Conservation (phyloP, 2,888 invertebrate species). For the Trissonchulus sp. region DNA sequence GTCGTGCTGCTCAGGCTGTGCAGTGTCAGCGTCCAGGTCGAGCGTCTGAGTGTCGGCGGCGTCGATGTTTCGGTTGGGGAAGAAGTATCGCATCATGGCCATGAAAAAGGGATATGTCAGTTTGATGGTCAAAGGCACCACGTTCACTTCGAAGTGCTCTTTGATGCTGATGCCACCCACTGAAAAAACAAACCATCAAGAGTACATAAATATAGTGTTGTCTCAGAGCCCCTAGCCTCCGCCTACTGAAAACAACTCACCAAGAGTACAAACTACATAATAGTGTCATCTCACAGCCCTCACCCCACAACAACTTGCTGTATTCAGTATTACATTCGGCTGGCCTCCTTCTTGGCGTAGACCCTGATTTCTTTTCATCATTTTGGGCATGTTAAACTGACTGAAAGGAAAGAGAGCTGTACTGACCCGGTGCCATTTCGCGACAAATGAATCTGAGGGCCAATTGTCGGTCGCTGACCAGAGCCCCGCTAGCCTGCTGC, state of each 20-base stretch:
- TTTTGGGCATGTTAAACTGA: too few relatives aligned
- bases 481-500: conserved; percentile 68
- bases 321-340: too few relatives aligned
- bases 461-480: conserved; percentile 83
- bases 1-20: too few relatives aligned
- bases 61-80: conserved; percentile 80
- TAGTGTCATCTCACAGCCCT: too few relatives aligned
- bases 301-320: too few relatives aligned
- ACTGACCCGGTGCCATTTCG: conserved; percentile 68
- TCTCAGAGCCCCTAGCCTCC: too few relatives aligned
- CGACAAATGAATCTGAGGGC: conserved; percentile 88
- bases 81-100: conserved; percentile 94
- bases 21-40: too few relatives aligned
- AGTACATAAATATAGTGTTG: not conserved
- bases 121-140: conserved; percentile 70
- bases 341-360: too few relatives aligned
- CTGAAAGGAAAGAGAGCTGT: too few relatives aligned
- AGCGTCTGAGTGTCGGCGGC: conserved; percentile 14
- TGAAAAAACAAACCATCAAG: conserved; percentile 50
- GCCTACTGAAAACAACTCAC: too few relatives aligned
- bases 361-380: too few relatives aligned
- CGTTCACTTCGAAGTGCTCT: conserved; percentile 97
- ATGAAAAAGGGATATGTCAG: conserved; percentile 64
- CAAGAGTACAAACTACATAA: too few relatives aligned
- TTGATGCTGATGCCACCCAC: conserved; percentile 99